These are phyloP conservation scores for Perdita meconis DNA, from an alignment of 2,888 invertebrate genomes.

Conservation along the genomic window DNA sequence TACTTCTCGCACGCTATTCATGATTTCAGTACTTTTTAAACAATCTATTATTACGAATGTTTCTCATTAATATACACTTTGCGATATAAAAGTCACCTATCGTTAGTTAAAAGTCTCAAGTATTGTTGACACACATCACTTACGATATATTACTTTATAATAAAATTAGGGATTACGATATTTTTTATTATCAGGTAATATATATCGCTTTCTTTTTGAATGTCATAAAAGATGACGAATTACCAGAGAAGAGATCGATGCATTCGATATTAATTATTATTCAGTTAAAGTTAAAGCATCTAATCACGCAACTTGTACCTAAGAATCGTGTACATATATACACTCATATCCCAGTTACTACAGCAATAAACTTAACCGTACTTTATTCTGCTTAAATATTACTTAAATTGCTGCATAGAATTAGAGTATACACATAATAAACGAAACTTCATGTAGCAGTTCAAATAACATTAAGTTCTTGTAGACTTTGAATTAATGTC, in stretches of 20 bases:
- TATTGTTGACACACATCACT: background rate
- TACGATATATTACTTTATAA: background rate
- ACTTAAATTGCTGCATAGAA: constrained; percentile 35
- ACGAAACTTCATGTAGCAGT: background rate
- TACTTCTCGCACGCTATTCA: constrained; percentile 24
- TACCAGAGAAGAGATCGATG: constrained; percentile 1
- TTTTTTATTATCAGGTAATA: background rate
- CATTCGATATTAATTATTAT: constrained; percentile 13
- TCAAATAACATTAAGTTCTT: background rate
- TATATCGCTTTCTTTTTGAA: constrained; percentile 11
- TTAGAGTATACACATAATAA: constrained; percentile 4
- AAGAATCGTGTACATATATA: constrained; percentile 40
- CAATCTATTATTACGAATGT: constrained; percentile 11
- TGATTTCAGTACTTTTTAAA: constrained; percentile 10
- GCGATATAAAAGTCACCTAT: background rate
- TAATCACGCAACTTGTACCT: constrained; percentile 60
- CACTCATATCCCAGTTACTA: constrained; percentile 39
- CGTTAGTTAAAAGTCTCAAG: background rate
- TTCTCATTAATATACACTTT: background rate
- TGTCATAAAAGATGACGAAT: background rate
- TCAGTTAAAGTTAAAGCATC: constrained; percentile 33
- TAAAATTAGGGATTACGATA: constrained; percentile 5
- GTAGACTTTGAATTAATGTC: constrained; percentile 15
- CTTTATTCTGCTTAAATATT: constrained; percentile 46
- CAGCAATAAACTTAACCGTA: constrained; percentile 62